Evolutionary conservation across 2,888 invertebrate genomes (phyloP), one percentile per base, ranked within the genome.

Genomic region (Synanthedon vespiformis): DNA sequence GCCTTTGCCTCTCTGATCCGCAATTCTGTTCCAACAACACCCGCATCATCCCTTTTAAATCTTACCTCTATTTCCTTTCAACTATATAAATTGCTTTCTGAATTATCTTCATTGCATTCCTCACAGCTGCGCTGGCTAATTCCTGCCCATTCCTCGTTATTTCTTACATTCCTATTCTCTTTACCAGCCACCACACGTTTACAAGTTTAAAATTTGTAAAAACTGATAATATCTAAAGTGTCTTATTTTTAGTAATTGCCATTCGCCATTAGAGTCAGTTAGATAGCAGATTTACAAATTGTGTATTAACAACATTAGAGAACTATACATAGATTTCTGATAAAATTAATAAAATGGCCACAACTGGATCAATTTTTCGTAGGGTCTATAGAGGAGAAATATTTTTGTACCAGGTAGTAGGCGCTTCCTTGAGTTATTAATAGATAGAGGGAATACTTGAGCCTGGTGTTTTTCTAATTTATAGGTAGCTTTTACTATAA

Each of bases 211-310:
- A 58, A 67, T 10, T 64, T 67, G 65, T 77, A 76, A 70, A 76
- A 83, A 82, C 74, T 74, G 73, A 84, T 80, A 75, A 80, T 82
- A 82, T 77, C 77, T 68, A 68, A 82, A 80, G 85, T 86, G 85
- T 86, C 86, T 85, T 86, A 85, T 84, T 81, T 76, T 81, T 85
- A 87, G 85, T 81, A 82, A 80, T 73, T 74, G 74, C 80, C 79
- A 82, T 80, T 86, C 85, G 83, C 34, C 34, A 34, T 34, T 34
- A 70, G 61, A 68, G 75, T 74, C 79, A 81, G 77, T 77, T 85
- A 84, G 83, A 61, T 85, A 84, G 84, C 74, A 74, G 74, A 82
- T 79, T 80, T 84, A 81, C 73, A 70, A 84, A 81, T 79, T 77
- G 65, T 85, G 74, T 84, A 83, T 72, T 73, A 68, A 78, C 68